phyloP scores from a whole-genome alignment of 2,113 vertebrate species.

The Calonectris borealis region DNA sequence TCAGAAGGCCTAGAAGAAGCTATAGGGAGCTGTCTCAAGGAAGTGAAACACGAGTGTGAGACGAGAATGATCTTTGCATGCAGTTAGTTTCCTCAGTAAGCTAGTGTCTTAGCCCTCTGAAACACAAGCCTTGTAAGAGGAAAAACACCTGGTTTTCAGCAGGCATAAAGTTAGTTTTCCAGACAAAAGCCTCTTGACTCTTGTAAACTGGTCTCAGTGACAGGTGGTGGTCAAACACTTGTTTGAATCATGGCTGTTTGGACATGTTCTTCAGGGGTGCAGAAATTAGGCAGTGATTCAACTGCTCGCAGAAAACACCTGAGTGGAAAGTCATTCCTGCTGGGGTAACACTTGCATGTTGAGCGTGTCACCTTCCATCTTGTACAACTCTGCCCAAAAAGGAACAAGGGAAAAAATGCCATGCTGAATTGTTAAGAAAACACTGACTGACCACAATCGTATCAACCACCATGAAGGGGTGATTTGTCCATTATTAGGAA shows the following conservation, averaged over 20 bases:
- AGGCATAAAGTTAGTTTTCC: background rate
- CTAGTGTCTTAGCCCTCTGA: background rate
- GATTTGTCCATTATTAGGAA: background rate
- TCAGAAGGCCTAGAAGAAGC: background rate
- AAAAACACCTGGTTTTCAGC: background rate
- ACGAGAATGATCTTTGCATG: background rate
- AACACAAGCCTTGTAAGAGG: background rate
- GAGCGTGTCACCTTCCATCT: background rate
- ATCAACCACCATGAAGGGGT: background rate
- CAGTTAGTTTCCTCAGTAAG: background rate
- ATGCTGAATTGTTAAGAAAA: background rate
- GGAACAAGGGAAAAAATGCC: background rate
- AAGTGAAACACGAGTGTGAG: rapidly evolving
- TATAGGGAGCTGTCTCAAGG: background rate
- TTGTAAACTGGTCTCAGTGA: background rate
- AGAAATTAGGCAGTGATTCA: background rate
- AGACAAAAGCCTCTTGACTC: background rate
- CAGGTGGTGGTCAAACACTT: background rate
- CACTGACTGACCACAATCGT: background rate
- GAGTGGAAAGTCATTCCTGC: background rate
- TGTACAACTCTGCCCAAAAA: background rate
- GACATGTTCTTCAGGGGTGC: background rate
- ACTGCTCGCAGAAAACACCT: background rate
- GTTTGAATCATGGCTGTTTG: background rate
- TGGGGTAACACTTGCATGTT: background rate